Evolutionary conservation across 2,797 vertebrate genomes (phyloP).

Genomic region (Acrossocheilus wenchowensis): DNA sequence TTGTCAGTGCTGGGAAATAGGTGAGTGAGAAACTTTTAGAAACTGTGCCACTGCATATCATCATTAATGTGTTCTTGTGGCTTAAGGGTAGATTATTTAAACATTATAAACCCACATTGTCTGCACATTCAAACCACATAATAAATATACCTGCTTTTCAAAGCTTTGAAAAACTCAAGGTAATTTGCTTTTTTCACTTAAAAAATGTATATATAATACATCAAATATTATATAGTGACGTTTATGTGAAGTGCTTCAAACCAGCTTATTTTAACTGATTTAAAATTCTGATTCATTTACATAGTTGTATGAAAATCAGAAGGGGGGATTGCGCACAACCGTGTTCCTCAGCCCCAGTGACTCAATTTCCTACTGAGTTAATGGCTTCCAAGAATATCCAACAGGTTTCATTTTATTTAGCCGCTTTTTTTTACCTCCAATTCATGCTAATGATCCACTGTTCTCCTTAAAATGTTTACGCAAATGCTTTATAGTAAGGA

Average conservation of each 20-base stretch:
- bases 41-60: not conserved
- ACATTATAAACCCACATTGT: not conserved
- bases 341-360: not conserved
- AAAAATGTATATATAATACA: not conserved
- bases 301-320: not conserved
- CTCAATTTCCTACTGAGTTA: not conserved
- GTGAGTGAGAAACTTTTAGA: not conserved
- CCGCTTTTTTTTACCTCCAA: not conserved
- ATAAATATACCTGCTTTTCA: not conserved
- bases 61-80: not conserved
- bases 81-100: not conserved
- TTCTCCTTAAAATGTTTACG: not conserved
- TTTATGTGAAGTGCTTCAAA: not conserved
- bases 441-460: not conserved
- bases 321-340: not conserved
- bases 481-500: not conserved
- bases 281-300: not conserved
- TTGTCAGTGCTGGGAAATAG: not conserved
- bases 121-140: not conserved
- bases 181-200: not conserved
- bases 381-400: slow-evolving; percentile 11
- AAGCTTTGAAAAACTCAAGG: not conserved
- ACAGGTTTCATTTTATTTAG: not conserved
- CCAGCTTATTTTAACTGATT: not conserved
- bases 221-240: not conserved